These are phyloP conservation scores for Ditula angustiorana DNA, from an alignment of 2,888 invertebrate species.

Conservation along the genomic window DNA sequence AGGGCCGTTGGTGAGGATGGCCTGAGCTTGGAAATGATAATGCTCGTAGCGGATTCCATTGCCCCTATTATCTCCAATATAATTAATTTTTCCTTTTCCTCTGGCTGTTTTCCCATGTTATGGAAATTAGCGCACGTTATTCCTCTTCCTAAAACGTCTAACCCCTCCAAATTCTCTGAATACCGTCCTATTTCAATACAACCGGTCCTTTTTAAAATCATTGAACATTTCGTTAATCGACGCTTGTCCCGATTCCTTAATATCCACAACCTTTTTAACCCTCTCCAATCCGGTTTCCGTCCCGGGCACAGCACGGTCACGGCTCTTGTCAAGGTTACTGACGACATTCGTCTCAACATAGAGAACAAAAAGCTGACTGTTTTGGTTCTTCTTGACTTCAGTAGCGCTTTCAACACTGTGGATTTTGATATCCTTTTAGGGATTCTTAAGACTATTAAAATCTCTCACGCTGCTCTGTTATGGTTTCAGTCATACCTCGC, in stretches of 20 bases:
- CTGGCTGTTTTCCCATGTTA: conserved; percentile 25
- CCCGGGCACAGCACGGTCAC: conserved; percentile 32
- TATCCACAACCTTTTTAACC: conserved; percentile 9
- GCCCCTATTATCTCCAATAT: too few relatives aligned
- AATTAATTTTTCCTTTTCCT: conserved; percentile 36
- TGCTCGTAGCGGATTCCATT: conserved; percentile 13
- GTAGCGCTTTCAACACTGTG: too few relatives aligned
- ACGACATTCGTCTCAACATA: background rate
- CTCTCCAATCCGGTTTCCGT: conserved; percentile 29
- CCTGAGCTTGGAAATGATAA: conserved; percentile 9
- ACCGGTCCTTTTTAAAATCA: conserved; percentile 18
- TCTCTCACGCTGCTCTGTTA: background rate
- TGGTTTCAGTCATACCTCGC: conserved; percentile 18
- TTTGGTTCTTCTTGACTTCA: too few relatives aligned
- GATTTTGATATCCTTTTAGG: too few relatives aligned
- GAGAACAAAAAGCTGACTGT: too few relatives aligned
- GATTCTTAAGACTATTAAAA: conserved; percentile 5
- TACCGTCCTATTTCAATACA: conserved; percentile 38
- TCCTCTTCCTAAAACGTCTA: conserved; percentile 36
- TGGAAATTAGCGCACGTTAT: conserved; percentile 38
- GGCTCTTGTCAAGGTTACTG: conserved; percentile 11
- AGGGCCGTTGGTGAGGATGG: conserved; percentile 11
- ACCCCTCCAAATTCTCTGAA: conserved; percentile 28
- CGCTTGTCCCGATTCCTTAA: background rate
- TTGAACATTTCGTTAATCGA: too few relatives aligned